These are phyloP conservation scores for Columba guinea DNA, from an alignment of 2,797 vertebrate genomes.

Conservation along the genomic window DNA sequence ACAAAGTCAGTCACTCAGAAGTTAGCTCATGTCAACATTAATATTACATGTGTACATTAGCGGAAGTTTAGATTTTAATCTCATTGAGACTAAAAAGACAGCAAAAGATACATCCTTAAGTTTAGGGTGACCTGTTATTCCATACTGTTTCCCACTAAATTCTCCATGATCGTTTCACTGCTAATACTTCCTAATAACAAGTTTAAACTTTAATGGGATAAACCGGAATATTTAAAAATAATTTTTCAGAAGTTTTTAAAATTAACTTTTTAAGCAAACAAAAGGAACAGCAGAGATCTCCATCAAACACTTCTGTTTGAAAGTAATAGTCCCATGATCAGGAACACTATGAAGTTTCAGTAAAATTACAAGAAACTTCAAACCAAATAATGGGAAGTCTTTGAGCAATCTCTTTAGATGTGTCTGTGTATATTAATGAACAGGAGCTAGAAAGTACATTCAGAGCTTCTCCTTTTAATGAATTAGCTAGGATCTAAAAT, in stretches of 20 bases:
- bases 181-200: neutral
- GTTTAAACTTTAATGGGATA: neutral
- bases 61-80: neutral
- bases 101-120: neutral
- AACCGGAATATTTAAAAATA: neutral
- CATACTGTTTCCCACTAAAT: neutral
- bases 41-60: neutral
- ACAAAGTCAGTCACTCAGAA: neutral
- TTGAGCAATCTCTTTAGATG: neutral
- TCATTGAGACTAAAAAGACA: neutral
- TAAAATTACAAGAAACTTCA: neutral
- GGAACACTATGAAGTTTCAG: neutral
- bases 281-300: neutral
- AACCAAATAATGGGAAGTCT: neutral
- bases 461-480: neutral
- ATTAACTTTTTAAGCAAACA: neutral
- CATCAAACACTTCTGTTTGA: neutral
- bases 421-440: neutral
- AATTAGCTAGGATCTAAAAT: neutral
- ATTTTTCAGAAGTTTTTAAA: neutral
- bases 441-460: neutral
- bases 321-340: neutral
- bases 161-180: neutral
- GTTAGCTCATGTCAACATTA: neutral
- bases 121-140: neutral